These are phyloP conservation scores for Crossaster papposus DNA, from an alignment of 53 echinoderm and acorn worm species.

Conservation along the genomic window DNA sequence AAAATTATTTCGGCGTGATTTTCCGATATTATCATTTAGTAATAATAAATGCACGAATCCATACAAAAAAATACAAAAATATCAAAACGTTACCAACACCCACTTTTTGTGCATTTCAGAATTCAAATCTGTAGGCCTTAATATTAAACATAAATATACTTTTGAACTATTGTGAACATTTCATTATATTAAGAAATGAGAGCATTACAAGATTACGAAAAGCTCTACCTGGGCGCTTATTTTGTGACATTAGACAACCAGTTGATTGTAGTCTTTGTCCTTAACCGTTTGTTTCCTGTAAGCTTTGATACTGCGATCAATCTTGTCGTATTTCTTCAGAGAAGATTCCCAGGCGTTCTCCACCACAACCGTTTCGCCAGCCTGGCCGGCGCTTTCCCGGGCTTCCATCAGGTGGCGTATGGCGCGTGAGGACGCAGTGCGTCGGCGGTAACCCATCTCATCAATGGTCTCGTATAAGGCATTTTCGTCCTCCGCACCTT, in stretches of 20 bases:
- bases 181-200: too few species aligned
- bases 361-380: conserved; percentile 19
- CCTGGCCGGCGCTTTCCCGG: conserved; percentile 22
- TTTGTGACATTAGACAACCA: conserved; percentile 14
- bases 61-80: too few species aligned
- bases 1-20: too few species aligned
- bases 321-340: conserved; percentile 40
- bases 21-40: too few species aligned
- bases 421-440: conserved; percentile 41
- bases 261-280: conserved; percentile 35
- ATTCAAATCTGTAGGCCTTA: too few species aligned
- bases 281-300: conserved; percentile 9
- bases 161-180: too few species aligned
- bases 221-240: not conserved
- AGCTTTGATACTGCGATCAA: conserved; percentile 40
- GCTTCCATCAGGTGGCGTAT: conserved; percentile 46
- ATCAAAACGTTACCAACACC: too few species aligned
- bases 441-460: conserved; percentile 56
- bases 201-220: not conserved
- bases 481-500: not conserved
- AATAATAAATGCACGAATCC: too few species aligned
- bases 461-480: conserved; percentile 55
- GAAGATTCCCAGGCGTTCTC: conserved; percentile 40
- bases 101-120: too few species aligned
- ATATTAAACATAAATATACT: too few species aligned